A percentile compares a stretch with the other conserved stretches of the same genome.
Evolutionary conservation across 1,140 invertebrate genomes (phyloP).

Genomic region (Tribolium castaneum): DNA sequence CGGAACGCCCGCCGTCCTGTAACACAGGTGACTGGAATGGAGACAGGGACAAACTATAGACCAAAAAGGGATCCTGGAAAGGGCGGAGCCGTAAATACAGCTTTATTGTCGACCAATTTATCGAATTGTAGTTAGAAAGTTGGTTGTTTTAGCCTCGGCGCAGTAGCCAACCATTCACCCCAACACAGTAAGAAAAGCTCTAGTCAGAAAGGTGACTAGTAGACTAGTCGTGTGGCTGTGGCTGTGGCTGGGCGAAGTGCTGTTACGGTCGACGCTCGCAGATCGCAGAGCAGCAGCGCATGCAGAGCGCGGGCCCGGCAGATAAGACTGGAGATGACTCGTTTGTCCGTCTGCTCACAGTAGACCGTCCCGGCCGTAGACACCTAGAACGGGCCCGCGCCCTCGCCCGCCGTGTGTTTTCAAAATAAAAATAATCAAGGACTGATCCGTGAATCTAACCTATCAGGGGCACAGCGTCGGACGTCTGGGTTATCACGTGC

Average conservation of each 20-base stretch:
- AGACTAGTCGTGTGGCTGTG: constrained; percentile 56
- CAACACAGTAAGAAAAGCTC: constrained; percentile 51
- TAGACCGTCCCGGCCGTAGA: background rate
- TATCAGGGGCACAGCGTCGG: constrained; percentile 97
- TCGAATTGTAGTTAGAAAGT: constrained; percentile 38
- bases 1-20: constrained; percentile 45
- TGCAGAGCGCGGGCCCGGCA: constrained; percentile 51
- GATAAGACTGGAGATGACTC: background rate
- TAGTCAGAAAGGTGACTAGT: constrained; percentile 34
- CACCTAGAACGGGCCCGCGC: constrained; percentile 42
- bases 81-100: constrained; percentile 27
- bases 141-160: constrained; percentile 56
- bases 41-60: constrained; percentile 11
- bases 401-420: constrained; percentile 51
- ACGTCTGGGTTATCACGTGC: constrained; percentile 96
- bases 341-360: background rate
- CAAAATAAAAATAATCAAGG: constrained; percentile 55
- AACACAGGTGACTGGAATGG: constrained; percentile 44
- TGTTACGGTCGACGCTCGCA: constrained; percentile 56
- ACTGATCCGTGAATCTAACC: constrained; percentile 72
- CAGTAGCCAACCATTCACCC: constrained; percentile 58
- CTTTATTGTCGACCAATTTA: constrained; percentile 40
- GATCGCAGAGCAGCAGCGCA: constrained; percentile 48
- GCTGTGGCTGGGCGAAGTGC: constrained; percentile 61
- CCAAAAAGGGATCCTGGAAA: constrained; percentile 30